Evolutionary conservation across 37 sponge, comb jelly and placozoan genomes (phyloP), one percentile per base, ranked within the genome.

Genomic region (Mnemiopsis leidyi): DNA sequence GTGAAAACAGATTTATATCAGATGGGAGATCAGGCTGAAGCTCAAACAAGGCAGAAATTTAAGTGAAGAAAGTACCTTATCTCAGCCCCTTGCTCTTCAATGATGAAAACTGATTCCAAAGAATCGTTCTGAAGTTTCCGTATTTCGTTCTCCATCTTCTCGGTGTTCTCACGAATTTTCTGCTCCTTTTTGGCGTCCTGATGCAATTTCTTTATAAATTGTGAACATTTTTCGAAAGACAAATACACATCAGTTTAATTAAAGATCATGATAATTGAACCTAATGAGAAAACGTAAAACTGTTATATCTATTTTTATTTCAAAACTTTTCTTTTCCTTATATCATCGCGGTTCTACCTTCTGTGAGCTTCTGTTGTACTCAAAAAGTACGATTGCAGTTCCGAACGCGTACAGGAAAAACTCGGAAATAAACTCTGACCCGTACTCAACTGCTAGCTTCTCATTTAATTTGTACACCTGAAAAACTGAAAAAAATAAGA

Each of bases 401-500:
- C 90, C 90, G 0, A 85, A 26, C 1, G 26, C 61, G 35, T 85
- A 85, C n/a, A 85, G 90, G 23, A 85, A 85, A n/a, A 33, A 85
- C 48, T 85, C 90, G 24, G 90, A 85, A 21, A 85, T 85, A 28
- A 85, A 85, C 24, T 85, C 90, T 3, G 90, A 39, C 23, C 90
- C 90, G n/a, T 38, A 85, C 61, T 85, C 90, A 25, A 85, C 61
- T 20, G 90, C 90, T 21, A 85, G 26, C 32, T 85, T 38, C 90
- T 85, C 90, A 39, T 85, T 85, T 38, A 85, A 61, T 85, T 33
- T 85, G 90, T 85, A 85, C 1, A 85, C 75, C 61, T 48, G 61
- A 13, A 48, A 5, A 48, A 48, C 13, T 13, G 61, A 18, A 48
- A 13, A n/a, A n/a, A n/a, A n/a, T n/a, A n/a, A n/a, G n/a, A n/a